Evolutionary conservation across 2,797 vertebrate genomes (phyloP).

Genomic region (Champsocephalus gunnari): DNA sequence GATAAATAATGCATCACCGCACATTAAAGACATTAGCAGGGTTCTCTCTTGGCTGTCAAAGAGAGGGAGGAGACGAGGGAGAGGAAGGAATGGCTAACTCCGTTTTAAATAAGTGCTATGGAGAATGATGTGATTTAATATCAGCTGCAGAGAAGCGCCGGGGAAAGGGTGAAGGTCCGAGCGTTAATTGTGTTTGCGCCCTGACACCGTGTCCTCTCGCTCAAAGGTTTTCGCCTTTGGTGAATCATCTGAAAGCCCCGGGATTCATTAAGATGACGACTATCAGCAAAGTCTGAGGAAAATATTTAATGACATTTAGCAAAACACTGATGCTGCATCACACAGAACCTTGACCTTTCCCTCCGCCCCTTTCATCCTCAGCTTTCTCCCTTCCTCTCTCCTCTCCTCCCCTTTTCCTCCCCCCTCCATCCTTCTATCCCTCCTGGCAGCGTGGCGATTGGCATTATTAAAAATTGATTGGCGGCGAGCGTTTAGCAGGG

Average conservation of each 20-base stretch:
- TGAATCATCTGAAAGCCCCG: slow-evolving; percentile 54
- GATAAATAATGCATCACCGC: slow-evolving; percentile 87
- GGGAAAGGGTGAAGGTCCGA: slow-evolving; percentile 62
- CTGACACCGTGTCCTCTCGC: slow-evolving; percentile 31
- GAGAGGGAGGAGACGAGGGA: slow-evolving; percentile 65
- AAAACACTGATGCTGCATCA: slow-evolving; percentile 75
- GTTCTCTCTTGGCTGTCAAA: slow-evolving; percentile 81
- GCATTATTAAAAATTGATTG: slow-evolving; percentile 90
- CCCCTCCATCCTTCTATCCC: slow-evolving; percentile 41
- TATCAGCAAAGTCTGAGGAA: slow-evolving; percentile 67
- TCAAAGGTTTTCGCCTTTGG: slow-evolving; percentile 53
- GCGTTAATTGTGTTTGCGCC: slow-evolving; percentile 64
- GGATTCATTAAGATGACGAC: slow-evolving; percentile 63
- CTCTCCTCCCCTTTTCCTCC: slow-evolving; percentile 1
- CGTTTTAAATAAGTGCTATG: slow-evolving; percentile 71
- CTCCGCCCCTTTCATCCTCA: slow-evolving; percentile 2
- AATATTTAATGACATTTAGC: slow-evolving; percentile 74
- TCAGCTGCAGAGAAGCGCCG: slow-evolving; percentile 38
- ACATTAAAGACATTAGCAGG: slow-evolving; percentile 86
- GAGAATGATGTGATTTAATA: slow-evolving; percentile 73
- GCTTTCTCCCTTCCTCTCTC: not conserved
- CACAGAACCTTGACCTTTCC: slow-evolving; percentile 71
- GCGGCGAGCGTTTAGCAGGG: slow-evolving; percentile 80
- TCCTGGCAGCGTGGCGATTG: slow-evolving; percentile 83
- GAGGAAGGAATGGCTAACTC: slow-evolving; percentile 67